Percentiles rank a stretch among this genome's conserved stretches.
These are phyloP conservation scores for Macrochelys suwanniensis DNA, from an alignment of 2,797 vertebrate genomes.

Conservation along the genomic window DNA sequence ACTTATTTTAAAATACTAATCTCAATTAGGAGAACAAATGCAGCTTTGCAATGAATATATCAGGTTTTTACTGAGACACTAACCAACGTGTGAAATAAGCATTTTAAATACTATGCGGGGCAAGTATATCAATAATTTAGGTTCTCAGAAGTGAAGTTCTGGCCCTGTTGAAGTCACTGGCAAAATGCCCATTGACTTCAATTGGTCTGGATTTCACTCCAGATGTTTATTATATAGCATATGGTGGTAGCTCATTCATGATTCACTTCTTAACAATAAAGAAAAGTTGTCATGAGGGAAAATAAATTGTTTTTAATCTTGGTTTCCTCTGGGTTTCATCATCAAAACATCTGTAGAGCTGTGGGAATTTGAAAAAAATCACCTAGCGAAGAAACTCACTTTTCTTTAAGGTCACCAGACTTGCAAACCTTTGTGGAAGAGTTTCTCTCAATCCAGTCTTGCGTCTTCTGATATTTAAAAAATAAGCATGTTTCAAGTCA, in stretches of 20 bases:
- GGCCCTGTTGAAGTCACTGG: not conserved
- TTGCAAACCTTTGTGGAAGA: not conserved
- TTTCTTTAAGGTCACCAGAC: not conserved
- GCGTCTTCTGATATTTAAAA: not conserved
- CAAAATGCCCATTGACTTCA: not conserved
- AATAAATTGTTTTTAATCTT: not conserved
- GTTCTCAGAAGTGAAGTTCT: not conserved
- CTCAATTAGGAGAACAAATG: accelerated
- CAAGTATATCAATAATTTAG: not conserved
- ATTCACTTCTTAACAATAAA: not conserved
- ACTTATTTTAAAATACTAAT: not conserved
- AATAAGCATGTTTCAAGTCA: not conserved
- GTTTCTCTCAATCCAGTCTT: not conserved
- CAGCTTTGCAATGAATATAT: not conserved
- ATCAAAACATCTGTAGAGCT: not conserved
- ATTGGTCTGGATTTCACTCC: not conserved
- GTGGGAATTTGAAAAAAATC: not conserved
- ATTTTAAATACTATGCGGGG: not conserved
- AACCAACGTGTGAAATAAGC: not conserved
- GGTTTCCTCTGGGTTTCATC: not conserved
- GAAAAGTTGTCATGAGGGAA: not conserved
- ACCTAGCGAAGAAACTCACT: not conserved
- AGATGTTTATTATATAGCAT: not conserved
- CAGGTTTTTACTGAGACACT: not conserved
- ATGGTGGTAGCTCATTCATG: not conserved